These are phyloP conservation scores for Remorina albescens DNA, from an alignment of 2,797 vertebrate species.

Conservation along the genomic window DNA sequence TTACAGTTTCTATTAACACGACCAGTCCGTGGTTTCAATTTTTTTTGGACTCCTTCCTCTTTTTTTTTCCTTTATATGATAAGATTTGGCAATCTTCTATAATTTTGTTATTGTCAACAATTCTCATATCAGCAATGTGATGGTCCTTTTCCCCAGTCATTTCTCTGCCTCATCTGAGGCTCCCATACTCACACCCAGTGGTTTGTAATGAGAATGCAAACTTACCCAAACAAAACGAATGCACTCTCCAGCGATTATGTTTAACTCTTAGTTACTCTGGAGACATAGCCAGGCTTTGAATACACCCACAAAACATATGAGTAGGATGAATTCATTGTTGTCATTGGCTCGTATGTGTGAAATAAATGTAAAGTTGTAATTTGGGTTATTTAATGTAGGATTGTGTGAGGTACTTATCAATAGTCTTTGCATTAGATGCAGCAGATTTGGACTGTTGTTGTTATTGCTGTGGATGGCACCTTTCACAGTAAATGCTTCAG, in stretches of 20 bases:
- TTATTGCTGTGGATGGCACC: too few species aligned
- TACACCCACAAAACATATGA: not conserved
- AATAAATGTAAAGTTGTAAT: not conserved
- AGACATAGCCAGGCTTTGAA: not conserved
- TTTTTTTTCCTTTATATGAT: not conserved
- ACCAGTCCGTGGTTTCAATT: not conserved
- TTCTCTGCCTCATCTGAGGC: too few species aligned
- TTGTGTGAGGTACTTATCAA: too few species aligned
- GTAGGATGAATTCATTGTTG: not conserved
- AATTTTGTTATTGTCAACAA: not conserved
- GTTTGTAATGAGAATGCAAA: not conserved
- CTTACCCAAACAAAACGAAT: not conserved
- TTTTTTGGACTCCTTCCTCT: not conserved
- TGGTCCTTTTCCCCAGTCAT: not conserved
- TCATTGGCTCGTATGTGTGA: not conserved
- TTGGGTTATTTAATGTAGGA: too few species aligned
- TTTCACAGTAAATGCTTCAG: too few species aligned
- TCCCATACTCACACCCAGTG: not conserved
- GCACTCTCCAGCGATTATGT: not conserved
- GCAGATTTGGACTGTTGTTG: too few species aligned
- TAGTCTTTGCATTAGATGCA: too few species aligned
- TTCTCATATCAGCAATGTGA: not conserved
- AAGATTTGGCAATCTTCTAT: not conserved
- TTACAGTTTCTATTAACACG: not conserved
- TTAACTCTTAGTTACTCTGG: not conserved